These are phyloP conservation scores for Glomeris maerens DNA, from an alignment of 1,140 invertebrate genomes.

Conservation along the genomic window DNA sequence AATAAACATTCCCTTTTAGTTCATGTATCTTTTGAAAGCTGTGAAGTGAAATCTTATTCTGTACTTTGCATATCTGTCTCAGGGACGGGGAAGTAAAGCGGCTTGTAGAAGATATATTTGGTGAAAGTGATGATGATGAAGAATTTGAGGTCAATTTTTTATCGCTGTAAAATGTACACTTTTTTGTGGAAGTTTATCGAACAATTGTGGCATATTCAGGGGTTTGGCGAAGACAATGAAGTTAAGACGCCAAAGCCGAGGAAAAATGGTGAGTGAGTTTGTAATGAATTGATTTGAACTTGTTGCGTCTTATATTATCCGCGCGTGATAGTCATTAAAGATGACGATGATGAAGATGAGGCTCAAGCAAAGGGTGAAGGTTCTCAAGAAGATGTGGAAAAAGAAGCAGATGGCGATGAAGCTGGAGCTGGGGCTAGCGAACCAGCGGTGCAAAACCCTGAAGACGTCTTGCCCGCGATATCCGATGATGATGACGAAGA, in stretches of 20 bases:
- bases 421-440: constrained; percentile 9
- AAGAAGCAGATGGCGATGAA: constrained; percentile 11
- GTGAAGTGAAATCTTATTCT: constrained; percentile 1
- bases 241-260: constrained; percentile 13
- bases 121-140: constrained; percentile 36
- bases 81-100: constrained; percentile 20
- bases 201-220: constrained; percentile 21
- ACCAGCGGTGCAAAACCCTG: constrained; percentile 1
- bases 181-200: constrained; percentile 5
- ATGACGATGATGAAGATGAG: background rate
- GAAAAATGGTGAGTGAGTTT: constrained; percentile 24
- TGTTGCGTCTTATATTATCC: constrained; percentile 4
- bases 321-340: constrained; percentile 7
- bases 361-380: constrained; percentile 8
- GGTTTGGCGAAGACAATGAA: constrained; percentile 31
- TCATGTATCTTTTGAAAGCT: too few relatives aligned
- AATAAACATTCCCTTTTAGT: too few relatives aligned
- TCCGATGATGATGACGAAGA: constrained; percentile 26
- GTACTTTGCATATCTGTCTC: constrained; percentile 7
- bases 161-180: background rate
- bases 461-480: constrained; percentile 19
- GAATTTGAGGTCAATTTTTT: constrained; percentile 31
- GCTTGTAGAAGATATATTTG: constrained; percentile 35
- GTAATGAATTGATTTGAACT: constrained; percentile 3
- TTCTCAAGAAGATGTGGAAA: constrained; percentile 8